Conservation (phyloP, 1,140 invertebrate genomes). For the Pogonus chalceus region DNA sequence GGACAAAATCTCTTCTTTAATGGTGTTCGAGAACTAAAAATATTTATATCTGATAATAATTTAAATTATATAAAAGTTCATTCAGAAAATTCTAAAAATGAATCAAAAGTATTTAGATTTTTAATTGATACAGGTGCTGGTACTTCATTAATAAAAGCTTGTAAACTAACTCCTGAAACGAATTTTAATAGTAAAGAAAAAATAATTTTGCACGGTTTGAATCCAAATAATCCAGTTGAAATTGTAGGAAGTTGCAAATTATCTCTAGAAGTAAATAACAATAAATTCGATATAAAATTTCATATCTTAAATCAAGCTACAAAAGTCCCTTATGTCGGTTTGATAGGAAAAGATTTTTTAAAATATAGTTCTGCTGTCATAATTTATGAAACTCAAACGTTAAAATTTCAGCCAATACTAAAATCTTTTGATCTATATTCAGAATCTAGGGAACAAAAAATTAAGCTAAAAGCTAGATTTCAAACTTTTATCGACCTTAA, state of each 20-base stretch:
- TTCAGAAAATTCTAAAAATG: too few relatives aligned
- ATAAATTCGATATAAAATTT: too few relatives aligned
- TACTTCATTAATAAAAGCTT: too few relatives aligned
- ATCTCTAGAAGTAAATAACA: constrained; percentile 4
- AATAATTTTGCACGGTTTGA: constrained; percentile 13
- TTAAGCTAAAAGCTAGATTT: constrained; percentile 2
- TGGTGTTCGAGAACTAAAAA: too few relatives aligned
- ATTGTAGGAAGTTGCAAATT: constrained; percentile 8
- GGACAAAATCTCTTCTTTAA: too few relatives aligned
- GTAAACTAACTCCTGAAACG: too few relatives aligned
- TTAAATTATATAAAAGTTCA: too few relatives aligned
- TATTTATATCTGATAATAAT: too few relatives aligned
- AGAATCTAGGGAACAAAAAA: background rate
- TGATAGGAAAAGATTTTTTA: constrained; percentile 18
- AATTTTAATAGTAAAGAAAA: too few relatives aligned
- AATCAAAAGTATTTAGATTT: too few relatives aligned
- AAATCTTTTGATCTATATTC: background rate
- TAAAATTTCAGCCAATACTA: background rate
- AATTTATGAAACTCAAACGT: too few relatives aligned
- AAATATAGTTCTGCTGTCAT: background rate
- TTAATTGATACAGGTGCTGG: too few relatives aligned
- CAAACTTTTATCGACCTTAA: constrained; percentile 14
- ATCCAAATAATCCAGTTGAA: background rate
- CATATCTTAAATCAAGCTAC: background rate
- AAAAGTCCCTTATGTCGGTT: constrained; percentile 17